Percentiles rank a stretch among this genome's conserved stretches.
phyloP scores from a whole-genome alignment of 2,797 vertebrate species.

The Sebastes vulpes region DNA sequence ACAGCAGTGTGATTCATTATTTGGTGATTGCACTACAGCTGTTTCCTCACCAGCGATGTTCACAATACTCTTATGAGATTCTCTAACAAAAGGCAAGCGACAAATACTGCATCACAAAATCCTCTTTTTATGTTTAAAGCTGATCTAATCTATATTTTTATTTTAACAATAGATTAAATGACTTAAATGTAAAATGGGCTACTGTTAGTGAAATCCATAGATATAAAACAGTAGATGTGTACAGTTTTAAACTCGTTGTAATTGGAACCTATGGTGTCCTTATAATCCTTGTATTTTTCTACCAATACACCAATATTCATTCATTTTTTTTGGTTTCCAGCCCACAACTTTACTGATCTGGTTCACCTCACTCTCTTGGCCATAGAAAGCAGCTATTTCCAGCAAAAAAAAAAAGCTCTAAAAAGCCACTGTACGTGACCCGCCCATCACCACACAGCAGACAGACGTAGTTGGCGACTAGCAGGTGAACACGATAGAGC shows the following conservation, averaged over 20 bases:
- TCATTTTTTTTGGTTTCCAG: background rate
- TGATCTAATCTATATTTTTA: background rate
- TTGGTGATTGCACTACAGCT: background rate
- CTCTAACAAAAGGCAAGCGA: background rate
- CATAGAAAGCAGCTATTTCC: background rate
- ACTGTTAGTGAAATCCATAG: background rate
- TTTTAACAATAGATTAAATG: background rate
- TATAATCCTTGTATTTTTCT: no score
- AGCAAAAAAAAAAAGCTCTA: background rate
- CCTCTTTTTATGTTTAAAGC: background rate
- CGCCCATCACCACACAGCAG: background rate
- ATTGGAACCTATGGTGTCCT: no score
- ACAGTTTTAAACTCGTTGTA: no score
- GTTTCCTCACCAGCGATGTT: background rate
- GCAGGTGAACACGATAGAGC: background rate
- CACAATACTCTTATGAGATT: background rate
- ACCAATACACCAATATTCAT: no score
- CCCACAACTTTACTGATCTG: background rate
- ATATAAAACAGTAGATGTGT: no score
- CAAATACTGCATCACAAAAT: no score
- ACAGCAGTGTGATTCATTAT: background rate
- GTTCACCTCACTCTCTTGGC: background rate
- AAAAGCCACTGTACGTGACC: background rate
- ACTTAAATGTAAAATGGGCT: background rate
- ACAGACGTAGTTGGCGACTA: background rate